phyloP scores from a whole-genome alignment of 2,113 vertebrate species.

The Caloenas nicobarica region DNA sequence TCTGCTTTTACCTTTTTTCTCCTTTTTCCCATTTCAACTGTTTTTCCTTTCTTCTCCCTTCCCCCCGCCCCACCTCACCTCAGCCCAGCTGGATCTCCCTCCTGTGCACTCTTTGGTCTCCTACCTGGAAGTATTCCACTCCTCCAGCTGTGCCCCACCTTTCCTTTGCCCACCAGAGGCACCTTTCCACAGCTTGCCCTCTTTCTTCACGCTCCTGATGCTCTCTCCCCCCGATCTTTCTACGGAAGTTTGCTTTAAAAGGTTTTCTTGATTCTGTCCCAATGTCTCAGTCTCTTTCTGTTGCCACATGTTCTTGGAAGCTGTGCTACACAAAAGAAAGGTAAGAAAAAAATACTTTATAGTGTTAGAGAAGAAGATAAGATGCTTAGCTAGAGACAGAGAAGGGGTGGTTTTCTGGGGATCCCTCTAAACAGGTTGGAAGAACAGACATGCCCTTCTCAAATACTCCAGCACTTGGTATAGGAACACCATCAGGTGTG shows the following conservation, averaged over 20 bases:
- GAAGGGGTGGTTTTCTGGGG: background rate
- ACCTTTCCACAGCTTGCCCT: slow-evolving; percentile 55
- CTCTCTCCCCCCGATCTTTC: slow-evolving; percentile 41
- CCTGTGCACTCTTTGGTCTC: background rate
- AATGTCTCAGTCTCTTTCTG: slow-evolving; percentile 41
- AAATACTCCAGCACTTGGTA: background rate
- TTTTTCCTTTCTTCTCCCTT: background rate
- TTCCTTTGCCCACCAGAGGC: slow-evolving; percentile 52
- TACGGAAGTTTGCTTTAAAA: slow-evolving; percentile 30
- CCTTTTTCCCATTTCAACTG: background rate
- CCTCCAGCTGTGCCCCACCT: slow-evolving; percentile 59
- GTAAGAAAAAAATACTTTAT: slow-evolving; percentile 1
- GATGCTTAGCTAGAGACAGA: background rate
- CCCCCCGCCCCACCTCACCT: rapidly evolving
- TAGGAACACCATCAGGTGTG: background rate
- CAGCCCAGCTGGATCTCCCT: background rate
- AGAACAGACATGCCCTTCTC: background rate
- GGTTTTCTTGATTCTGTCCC: slow-evolving; percentile 52
- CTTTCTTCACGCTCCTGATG: slow-evolving; percentile 35
- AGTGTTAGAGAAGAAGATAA: background rate
- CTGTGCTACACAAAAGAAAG: slow-evolving; percentile 58
- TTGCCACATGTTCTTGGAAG: slow-evolving; percentile 55
- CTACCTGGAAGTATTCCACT: slow-evolving; percentile 61
- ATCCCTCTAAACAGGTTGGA: background rate
- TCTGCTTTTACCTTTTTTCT: background rate